A percentile compares a stretch with the other conserved stretches of the same genome.
Conservation (phyloP, 2,113 vertebrate species). For the Brachypteracias leptosomus region DNA sequence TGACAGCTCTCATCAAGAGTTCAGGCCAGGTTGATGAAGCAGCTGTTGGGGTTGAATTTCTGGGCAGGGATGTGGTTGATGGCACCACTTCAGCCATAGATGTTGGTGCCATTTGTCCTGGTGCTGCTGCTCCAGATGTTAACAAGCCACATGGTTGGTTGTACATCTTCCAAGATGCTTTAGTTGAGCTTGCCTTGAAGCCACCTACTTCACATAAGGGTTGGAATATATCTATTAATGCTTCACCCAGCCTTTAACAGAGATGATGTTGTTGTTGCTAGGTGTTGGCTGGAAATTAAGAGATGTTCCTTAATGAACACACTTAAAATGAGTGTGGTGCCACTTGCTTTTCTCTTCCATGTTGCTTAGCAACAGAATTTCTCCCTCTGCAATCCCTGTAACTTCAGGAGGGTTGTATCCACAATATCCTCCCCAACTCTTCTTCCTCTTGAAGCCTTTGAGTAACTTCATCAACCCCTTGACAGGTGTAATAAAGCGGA, state of each 20-base stretch:
- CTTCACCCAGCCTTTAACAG: neutral
- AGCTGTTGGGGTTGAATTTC: neutral
- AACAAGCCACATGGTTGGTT: neutral
- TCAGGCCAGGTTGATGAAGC: neutral
- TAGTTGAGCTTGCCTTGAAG: neutral
- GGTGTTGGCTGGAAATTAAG: conserved; percentile 34
- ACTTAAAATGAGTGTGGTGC: neutral
- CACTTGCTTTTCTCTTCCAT: neutral
- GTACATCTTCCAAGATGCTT: neutral
- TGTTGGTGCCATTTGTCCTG: fast-evolving
- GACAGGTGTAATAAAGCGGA: conserved; percentile 17
- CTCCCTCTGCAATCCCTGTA: neutral
- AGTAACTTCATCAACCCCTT: conserved; percentile 16
- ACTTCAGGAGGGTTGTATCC: neutral
- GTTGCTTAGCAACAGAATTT: conserved; percentile 55
- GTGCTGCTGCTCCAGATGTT: neutral
- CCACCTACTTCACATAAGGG: neutral
- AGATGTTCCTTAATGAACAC: conserved; percentile 40
- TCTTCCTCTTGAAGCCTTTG: neutral
- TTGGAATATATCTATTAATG: neutral
- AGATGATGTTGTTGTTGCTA: neutral
- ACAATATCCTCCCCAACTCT: neutral
- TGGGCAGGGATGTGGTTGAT: neutral
- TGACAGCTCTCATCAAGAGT: neutral
- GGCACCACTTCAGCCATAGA: neutral